Evolutionary conservation across 2,888 invertebrate genomes (phyloP), one percentile per base, ranked within the genome.

Genomic region (Platyscelio sp.): DNA sequence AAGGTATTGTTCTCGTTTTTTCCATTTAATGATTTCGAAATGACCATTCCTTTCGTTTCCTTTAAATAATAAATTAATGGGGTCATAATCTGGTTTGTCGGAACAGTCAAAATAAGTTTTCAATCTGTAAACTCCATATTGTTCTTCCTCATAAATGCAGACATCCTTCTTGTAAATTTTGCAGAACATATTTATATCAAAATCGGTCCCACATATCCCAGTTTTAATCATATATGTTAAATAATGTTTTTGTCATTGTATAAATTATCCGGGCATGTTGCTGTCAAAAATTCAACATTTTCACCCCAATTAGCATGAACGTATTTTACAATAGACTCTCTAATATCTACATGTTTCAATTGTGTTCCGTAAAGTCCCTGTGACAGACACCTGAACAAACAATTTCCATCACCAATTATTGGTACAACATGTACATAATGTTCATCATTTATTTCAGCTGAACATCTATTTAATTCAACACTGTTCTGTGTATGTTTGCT

Each of bases 341-440:
- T 11, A 1, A 67, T 67, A 3, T 67, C n/a, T 1, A 67, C 27
- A 22, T 67, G 67, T 20, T 51, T 3, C 6, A 3, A 22, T n/a
- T 67, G 27, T 13, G n/a, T 26, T 29, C 33, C 51, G 22, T 18
- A 18, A 22, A 67, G 49, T 6, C 22, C 51, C 6, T 33, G n/a
- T 1, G 67, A 67, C 22, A 67, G n/a, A 24, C 51, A 20, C 20
- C 51, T 15, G 24, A 67, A 67, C 24, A 51, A 33, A 24, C 67
- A 67, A 27, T 67, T 67, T 15, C 67, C 67, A 27, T 67, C 33
- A n/a, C 67, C 51, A 5, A 15, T 13, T 15, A 63, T 43, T 1
- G 22, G 24, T 7, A 63, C 26, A 4, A 63, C 63, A n/a, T 63
- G 7, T n/a, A 43, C 63, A n/a, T 51, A 51, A 13, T n/a, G n/a